A percentile compares a stretch with the other conserved stretches of the same genome.
Evolutionary conservation across 2,113 vertebrate genomes (phyloP).

Genomic region (Anoplopoma fimbria): DNA sequence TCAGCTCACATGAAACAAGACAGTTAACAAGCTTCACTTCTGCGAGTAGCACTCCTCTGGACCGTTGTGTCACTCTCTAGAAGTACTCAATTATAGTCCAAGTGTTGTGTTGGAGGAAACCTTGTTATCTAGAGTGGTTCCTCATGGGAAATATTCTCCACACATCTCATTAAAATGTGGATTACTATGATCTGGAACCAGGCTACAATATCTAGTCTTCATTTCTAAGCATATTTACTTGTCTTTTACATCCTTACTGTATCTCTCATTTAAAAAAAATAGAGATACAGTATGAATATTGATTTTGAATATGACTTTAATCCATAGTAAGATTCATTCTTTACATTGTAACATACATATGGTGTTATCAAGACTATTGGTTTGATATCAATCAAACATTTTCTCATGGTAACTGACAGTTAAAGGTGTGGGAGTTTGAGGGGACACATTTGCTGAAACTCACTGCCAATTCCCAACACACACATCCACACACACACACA

Average conservation of each 20-base stretch:
- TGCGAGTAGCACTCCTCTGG: neutral
- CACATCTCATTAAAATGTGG: neutral
- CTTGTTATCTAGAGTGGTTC: neutral
- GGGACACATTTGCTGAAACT: slow-evolving; percentile 33
- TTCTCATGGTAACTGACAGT: slow-evolving; percentile 4
- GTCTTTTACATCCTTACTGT: neutral
- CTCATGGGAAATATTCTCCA: neutral
- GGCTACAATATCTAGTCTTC: neutral
- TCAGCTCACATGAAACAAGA: neutral
- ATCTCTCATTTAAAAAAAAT: neutral
- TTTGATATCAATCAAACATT: neutral
- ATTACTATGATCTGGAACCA: neutral
- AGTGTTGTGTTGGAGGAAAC: neutral
- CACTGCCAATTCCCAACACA: slow-evolving; percentile 26
- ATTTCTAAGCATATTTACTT: neutral
- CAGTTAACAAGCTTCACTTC: neutral
- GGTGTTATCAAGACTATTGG: neutral
- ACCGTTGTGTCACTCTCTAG: neutral
- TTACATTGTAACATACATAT: neutral
- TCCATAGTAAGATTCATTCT: neutral
- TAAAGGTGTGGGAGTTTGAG: slow-evolving; percentile 33
- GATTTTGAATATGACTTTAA: neutral
- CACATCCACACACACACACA: slow-evolving; percentile 28
- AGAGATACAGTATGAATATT: no score
- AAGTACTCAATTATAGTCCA: neutral